Conservation (phyloP, 2,888 invertebrate genomes). For the Aporophyla nigra region DNA sequence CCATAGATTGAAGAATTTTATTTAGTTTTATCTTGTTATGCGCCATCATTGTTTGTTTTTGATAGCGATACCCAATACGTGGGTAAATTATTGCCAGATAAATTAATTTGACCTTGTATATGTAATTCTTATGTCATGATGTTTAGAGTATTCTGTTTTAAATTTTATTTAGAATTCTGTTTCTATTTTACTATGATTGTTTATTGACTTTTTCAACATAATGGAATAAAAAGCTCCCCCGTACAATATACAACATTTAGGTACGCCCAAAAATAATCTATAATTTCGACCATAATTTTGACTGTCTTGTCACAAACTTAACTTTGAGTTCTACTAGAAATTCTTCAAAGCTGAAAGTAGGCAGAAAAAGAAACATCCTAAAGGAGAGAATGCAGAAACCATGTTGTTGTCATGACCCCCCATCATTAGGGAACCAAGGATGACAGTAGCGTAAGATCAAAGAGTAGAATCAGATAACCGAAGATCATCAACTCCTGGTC, state of each 20-base stretch:
- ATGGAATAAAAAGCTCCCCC: background rate
- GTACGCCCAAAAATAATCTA: background rate
- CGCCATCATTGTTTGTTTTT: no score
- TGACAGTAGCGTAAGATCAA: background rate
- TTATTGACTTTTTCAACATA: no score
- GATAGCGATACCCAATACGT: no score
- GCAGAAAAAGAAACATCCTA: background rate
- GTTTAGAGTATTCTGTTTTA: background rate
- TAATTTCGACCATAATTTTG: background rate
- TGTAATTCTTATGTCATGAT: background rate
- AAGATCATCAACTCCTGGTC: background rate
- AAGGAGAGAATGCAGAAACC: background rate
- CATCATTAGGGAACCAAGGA: background rate
- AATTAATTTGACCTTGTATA: background rate
- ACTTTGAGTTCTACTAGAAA: no score
- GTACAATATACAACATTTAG: background rate
- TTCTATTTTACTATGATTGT: background rate
- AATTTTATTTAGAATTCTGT: background rate
- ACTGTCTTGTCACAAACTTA: background rate
- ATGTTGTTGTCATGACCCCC: background rate
- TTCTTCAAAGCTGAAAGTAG: no score
- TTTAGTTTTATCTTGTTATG: no score
- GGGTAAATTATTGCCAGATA: no score
- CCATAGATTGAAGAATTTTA: no score
- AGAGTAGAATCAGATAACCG: no score